These are phyloP conservation scores for Coendou prehensilis DNA, from an alignment of 2,797 vertebrate species.

Conservation along the genomic window DNA sequence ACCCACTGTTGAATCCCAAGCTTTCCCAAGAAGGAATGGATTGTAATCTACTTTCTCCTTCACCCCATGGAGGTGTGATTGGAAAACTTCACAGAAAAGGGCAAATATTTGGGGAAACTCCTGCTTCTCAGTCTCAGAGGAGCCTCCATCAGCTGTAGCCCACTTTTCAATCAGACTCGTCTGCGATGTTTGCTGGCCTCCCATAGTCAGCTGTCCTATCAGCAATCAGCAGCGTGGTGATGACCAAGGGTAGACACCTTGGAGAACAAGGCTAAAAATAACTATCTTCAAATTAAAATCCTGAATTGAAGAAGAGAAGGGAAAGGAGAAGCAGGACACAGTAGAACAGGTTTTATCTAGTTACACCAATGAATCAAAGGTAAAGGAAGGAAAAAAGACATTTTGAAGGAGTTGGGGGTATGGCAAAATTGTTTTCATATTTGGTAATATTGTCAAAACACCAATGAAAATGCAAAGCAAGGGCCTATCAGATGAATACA, in stretches of 20 bases:
- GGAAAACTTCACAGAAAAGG: conserved; percentile 73
- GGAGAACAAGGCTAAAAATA: conserved; percentile 89
- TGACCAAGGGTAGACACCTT: conserved; percentile 84
- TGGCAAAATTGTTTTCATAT: conserved; percentile 74
- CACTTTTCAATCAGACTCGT: conserved; percentile 86
- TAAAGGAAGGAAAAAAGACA: conserved; percentile 60
- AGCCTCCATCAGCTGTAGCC: conserved; percentile 77
- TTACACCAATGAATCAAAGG: conserved; percentile 79
- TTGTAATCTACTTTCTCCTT: background rate
- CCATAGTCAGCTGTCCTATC: conserved; percentile 82
- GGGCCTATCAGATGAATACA: conserved; percentile 65
- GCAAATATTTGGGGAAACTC: conserved; percentile 72
- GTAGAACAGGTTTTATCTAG: conserved; percentile 85
- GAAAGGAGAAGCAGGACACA: conserved; percentile 63
- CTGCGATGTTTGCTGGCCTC: conserved; percentile 86
- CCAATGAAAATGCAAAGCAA: conserved; percentile 58
- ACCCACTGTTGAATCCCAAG: background rate
- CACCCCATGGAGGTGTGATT: background rate
- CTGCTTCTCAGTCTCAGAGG: conserved; percentile 61
- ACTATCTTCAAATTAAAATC: conserved; percentile 89
- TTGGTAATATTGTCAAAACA: conserved; percentile 70
- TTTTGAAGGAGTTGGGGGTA: conserved; percentile 60
- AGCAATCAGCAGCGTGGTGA: conserved; percentile 87
- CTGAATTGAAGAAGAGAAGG: conserved; percentile 75
- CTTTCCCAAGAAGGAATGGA: background rate